These are phyloP conservation scores for Heliconius congener DNA, from an alignment of 1,140 invertebrate genomes.

Conservation along the genomic window DNA sequence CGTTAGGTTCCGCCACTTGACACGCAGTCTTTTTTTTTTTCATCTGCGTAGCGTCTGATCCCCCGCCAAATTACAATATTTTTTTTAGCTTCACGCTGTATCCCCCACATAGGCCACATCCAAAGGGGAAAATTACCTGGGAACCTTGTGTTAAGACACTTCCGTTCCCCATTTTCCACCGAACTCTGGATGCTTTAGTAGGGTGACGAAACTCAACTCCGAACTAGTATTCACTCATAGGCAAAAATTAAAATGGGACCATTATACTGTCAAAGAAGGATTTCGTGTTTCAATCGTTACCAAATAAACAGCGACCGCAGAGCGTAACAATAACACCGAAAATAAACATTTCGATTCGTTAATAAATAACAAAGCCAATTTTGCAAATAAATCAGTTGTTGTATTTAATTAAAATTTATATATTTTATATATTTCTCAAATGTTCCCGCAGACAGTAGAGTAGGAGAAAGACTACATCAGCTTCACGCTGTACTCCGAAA, in stretches of 20 bases:
- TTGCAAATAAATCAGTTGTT: conserved; percentile 13
- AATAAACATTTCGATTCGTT: conserved; percentile 18
- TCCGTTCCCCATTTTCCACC: not conserved
- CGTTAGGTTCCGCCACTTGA: no score
- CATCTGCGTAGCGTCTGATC: no score
- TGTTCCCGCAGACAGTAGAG: no score
- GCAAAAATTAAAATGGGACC: not conserved
- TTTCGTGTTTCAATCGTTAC: not conserved
- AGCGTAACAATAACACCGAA: not conserved
- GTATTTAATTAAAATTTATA: conserved; percentile 16
- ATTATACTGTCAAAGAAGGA: not conserved
- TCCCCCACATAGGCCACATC: not conserved
- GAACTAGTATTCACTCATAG: no score
- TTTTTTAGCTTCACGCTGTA: not conserved
- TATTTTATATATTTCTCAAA: no score
- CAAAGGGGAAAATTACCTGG: no score
- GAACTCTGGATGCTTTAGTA: no score
- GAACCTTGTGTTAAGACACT: not conserved
- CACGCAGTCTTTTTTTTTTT: not conserved
- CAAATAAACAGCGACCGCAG: not conserved
- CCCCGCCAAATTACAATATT: no score
- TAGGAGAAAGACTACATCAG: no score
- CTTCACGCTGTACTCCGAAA: no score
- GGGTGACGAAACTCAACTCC: no score
- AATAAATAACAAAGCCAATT: conserved; percentile 18